Conservation (phyloP, 2,888 invertebrate species). For the Thysanoteuthis rhombus region DNA sequence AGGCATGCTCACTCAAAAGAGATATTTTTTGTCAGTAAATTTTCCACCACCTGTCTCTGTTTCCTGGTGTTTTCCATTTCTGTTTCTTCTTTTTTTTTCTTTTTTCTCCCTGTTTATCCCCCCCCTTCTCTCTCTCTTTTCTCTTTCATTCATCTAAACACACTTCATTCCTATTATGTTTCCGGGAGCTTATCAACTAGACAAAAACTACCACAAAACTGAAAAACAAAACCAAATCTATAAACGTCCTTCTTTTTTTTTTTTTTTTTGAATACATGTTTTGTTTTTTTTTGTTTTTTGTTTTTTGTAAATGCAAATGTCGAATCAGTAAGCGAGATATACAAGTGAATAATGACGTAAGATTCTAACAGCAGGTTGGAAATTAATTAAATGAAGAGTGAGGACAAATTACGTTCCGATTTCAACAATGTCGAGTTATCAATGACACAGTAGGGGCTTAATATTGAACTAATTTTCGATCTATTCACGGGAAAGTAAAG, state of each 20-base stretch:
- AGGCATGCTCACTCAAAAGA: not conserved
- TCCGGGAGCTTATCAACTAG: not conserved
- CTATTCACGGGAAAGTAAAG: not conserved
- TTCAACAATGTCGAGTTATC: not conserved
- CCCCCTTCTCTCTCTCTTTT: not conserved
- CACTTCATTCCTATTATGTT: not conserved
- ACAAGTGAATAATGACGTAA: not conserved
- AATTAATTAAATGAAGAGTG: not conserved
- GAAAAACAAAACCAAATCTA: not conserved
- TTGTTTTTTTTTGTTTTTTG: not conserved
- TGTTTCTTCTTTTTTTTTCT: not conserved
- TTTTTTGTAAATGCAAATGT: not conserved
- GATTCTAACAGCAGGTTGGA: not conserved
- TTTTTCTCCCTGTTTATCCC: not conserved
- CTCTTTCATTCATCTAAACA: not conserved
- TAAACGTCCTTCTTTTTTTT: not conserved
- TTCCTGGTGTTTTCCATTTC: not conserved
- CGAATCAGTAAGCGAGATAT: not conserved
- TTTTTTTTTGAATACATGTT: too few relatives aligned
- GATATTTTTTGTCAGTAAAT: not conserved
- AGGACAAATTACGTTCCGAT: not conserved
- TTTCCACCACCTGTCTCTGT: conserved; percentile 20
- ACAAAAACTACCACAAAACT: not conserved
- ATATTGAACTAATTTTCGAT: not conserved
- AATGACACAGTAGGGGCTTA: not conserved